Base-by-base conservation (phyloP, 2,888 invertebrate species). In the Dasysyrphus albostriatus region DNA sequence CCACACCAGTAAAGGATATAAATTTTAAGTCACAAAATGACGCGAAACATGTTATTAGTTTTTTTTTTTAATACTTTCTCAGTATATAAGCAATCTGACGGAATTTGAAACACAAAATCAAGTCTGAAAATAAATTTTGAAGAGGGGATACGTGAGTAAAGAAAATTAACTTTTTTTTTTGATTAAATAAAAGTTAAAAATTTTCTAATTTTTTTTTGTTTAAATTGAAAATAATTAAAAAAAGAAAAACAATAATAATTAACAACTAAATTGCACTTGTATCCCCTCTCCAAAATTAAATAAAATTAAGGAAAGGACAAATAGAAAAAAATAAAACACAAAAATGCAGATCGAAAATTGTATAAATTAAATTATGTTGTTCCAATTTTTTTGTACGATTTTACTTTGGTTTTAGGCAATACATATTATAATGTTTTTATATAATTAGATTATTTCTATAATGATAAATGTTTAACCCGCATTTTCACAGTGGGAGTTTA, bases 51-150 rank as follows among this genome's bases (percentile, higher is more conserved):
- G 34, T 54, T 76, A 34, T 59, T n/a, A n/a, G n/a, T n/a, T 70
- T 34, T 34, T 32, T 51, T 2, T 61, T 34, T 34, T 32, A 42
- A 58, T 69, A 34, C 44, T 24, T 32, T 49, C 19, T 70, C 49
- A 59, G 47, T 47, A 47, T 47, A 47, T 44, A 19, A 39, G 24
- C 44, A 77, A 69, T 58, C 79, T 81, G 65, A 73, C 69, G 79
- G 74, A 88, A 88, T 83, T 69, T 87, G 85, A 90, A 90, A 91
- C 89, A 90, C 90, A 89, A 89, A 90, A 83, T 89, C 77, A 87
- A 83, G 90, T 91, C 92, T 92, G 92, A 91, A 92, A 92, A 92
- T 92, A 92, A 92, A 91, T 92, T 91, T 92, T 92, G 92, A 92
- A 92, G 92, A 92, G 92, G 92, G 92, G 91, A 92, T 90, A 91